phyloP scores from a whole-genome alignment of 2,797 vertebrate genomes.

The Lepus townsendii region DNA sequence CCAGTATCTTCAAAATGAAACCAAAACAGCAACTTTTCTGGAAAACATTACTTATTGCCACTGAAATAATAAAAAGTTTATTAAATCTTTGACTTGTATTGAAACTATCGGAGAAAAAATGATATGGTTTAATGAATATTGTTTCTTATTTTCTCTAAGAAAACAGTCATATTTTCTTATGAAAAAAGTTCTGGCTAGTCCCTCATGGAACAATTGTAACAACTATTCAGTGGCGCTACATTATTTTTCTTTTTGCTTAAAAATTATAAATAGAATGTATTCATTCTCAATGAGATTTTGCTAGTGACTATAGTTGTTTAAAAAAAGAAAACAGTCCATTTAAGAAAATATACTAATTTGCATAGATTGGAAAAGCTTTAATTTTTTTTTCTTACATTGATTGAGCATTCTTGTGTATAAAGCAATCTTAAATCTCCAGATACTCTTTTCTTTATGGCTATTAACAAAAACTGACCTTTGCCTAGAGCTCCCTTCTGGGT shows the following conservation, averaged over 20 bases:
- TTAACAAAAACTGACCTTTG: constrained; percentile 8
- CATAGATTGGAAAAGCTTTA: not conserved
- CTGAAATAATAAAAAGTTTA: not conserved
- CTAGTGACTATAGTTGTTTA: constrained; percentile 6
- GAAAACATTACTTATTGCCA: constrained; percentile 36
- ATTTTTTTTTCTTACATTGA: constrained; percentile 52
- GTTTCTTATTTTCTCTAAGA: not conserved
- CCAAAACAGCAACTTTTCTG: not conserved
- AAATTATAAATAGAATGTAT: constrained; percentile 24
- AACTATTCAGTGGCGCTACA: not conserved
- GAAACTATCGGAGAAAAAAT: constrained; percentile 24
- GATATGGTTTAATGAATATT: not conserved
- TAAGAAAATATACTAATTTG: constrained; percentile 21
- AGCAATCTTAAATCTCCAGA: not conserved
- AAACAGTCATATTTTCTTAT: not conserved
- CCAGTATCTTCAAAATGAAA: constrained; percentile 33
- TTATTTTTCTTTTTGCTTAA: constrained; percentile 37
- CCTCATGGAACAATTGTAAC: not conserved
- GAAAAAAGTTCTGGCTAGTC: not conserved
- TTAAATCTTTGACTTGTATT: not conserved
- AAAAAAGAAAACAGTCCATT: not conserved
- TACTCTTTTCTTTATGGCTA: constrained; percentile 2
- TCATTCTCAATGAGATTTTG: not conserved
- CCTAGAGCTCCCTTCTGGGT: not conserved
- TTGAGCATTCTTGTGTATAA: not conserved